phyloP scores from a whole-genome alignment of 2,888 invertebrate genomes.

The Pyrgus malvae region DNA sequence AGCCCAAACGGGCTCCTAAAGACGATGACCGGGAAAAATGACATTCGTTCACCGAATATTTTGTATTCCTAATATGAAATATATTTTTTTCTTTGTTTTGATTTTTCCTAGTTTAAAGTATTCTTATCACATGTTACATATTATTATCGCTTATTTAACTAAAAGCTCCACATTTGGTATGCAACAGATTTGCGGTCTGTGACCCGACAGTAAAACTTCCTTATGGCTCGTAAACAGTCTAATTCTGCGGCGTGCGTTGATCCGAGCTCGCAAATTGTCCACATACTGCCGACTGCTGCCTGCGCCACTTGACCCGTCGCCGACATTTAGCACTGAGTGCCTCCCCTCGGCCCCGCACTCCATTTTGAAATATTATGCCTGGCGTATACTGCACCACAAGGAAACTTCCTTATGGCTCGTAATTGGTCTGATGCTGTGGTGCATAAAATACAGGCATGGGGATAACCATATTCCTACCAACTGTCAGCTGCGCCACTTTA shows the following conservation, averaged over 20 bases:
- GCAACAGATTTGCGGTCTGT: not conserved
- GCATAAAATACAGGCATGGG: too few relatives aligned
- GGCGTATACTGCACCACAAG: not conserved
- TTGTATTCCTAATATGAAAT: too few relatives aligned
- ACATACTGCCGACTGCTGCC: not conserved
- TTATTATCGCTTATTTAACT: too few relatives aligned
- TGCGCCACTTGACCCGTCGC: conserved; percentile 5
- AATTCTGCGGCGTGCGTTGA: conserved; percentile 1
- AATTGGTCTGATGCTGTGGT: not conserved
- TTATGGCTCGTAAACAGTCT: not conserved
- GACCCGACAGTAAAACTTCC: not conserved
- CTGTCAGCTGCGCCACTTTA: too few relatives aligned
- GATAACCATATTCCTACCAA: too few relatives aligned
- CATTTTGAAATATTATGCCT: not conserved
- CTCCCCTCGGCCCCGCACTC: not conserved
- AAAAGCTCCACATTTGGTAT: not conserved
- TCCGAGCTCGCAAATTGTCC: conserved; percentile 6
- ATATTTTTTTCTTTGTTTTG: too few relatives aligned
- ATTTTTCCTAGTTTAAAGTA: too few relatives aligned
- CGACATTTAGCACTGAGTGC: conserved; percentile 2
- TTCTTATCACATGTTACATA: too few relatives aligned
- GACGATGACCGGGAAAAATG: too few relatives aligned
- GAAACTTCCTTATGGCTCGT: not conserved
- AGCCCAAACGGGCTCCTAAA: too few relatives aligned
- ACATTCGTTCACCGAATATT: too few relatives aligned